Conservation (phyloP, 23 tunicate genomes). For the Ciona savignyi region DNA sequence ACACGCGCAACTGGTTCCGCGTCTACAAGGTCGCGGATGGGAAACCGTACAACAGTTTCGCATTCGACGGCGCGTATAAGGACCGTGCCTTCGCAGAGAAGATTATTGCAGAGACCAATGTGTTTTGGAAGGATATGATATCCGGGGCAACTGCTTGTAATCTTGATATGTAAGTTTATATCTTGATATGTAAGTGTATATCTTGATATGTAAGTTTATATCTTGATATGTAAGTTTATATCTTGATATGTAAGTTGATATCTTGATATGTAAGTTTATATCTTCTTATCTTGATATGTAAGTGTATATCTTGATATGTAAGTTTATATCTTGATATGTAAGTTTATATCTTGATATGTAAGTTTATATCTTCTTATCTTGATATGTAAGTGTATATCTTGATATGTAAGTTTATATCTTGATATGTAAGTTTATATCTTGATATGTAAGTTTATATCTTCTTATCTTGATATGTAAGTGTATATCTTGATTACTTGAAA, state of each 20-base stretch:
- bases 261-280: no score
- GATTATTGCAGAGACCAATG: constrained; percentile 61
- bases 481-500: no score
- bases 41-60: constrained; percentile 78
- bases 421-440: background rate
- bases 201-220: background rate
- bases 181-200: background rate
- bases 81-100: constrained; percentile 69
- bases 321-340: no score
- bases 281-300: no score
- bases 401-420: background rate
- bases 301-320: no score
- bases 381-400: no score
- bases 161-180: constrained; percentile 34
- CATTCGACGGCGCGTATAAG: constrained; percentile 78
- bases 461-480: no score
- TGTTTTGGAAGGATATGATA: constrained; percentile 59
- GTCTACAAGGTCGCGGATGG: constrained; percentile 95
- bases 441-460: background rate
- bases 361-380: no score
- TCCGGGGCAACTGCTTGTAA: constrained; percentile 27
- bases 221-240: background rate
- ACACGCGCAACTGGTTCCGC: constrained; percentile 93
- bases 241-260: no score
- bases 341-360: background rate